These are phyloP conservation scores for Octodonta nipae DNA, from an alignment of 2,888 invertebrate species.

Conservation along the genomic window DNA sequence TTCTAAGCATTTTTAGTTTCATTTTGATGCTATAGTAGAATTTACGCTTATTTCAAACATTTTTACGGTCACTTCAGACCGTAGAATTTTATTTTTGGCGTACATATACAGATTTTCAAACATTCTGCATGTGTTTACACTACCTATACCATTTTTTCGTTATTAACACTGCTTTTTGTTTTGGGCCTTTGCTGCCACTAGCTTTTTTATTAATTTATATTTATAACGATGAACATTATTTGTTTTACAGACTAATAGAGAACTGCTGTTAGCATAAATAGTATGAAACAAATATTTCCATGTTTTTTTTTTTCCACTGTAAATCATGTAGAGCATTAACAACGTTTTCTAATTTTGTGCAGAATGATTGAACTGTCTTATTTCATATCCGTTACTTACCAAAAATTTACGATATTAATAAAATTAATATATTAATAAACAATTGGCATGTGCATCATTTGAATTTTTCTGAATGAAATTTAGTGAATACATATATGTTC, in stretches of 20 bases:
- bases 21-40: slow-evolving; percentile 19
- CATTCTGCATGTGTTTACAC: slow-evolving; percentile 35
- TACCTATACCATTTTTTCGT: slow-evolving; percentile 19
- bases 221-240: slow-evolving; percentile 2
- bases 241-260: too few relatives aligned
- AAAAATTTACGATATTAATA: too few relatives aligned
- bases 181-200: slow-evolving; percentile 28
- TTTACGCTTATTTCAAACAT: slow-evolving; percentile 15
- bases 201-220: slow-evolving; percentile 21
- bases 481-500: slow-evolving; percentile 6
- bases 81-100: slow-evolving; percentile 15
- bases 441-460: slow-evolving; percentile 28
- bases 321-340: not conserved
- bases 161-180: slow-evolving; percentile 30
- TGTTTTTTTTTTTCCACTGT: not conserved
- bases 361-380: slow-evolving; percentile 32
- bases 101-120: slow-evolving; percentile 32
- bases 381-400: slow-evolving; percentile 12
- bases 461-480: slow-evolving; percentile 17
- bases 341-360: slow-evolving; percentile 18
- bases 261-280: too few relatives aligned
- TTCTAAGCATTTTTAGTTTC: slow-evolving; percentile 9
- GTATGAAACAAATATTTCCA: too few relatives aligned
- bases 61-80: slow-evolving; percentile 3
- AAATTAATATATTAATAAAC: slow-evolving; percentile 9